Conservation (phyloP, 2,797 vertebrate species). For the Gymnoscopelus braueri region DNA sequence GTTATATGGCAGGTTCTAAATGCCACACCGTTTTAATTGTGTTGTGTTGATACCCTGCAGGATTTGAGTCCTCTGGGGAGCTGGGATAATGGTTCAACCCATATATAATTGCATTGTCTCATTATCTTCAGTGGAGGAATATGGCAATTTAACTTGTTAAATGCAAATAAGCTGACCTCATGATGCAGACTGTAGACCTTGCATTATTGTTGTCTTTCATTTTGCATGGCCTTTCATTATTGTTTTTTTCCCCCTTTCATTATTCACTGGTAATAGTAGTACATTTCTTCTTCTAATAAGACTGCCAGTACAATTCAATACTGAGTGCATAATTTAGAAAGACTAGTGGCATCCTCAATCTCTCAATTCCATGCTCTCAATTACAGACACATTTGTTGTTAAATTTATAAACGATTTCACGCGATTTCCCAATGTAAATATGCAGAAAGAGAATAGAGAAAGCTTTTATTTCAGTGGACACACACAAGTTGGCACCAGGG, state of each 20-base stretch:
- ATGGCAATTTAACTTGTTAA: conserved; percentile 46
- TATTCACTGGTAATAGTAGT: conserved; percentile 18
- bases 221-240: conserved; percentile 23
- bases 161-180: conserved; percentile 42
- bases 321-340: conserved; percentile 37
- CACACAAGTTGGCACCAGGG: too few species aligned
- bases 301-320: conserved; percentile 43
- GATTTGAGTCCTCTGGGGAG: conserved; percentile 53
- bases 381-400: conserved; percentile 42
- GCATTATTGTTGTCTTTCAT: conserved; percentile 26
- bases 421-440: conserved; percentile 50
- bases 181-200: conserved; percentile 16
- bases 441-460: conserved; percentile 33
- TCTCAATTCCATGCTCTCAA: conserved; percentile 30
- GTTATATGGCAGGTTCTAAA: conserved; percentile 54
- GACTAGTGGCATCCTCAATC: conserved; percentile 21
- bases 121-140: conserved; percentile 58
- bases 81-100: conserved; percentile 54
- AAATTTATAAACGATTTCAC: conserved; percentile 56
- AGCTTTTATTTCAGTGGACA: too few species aligned
- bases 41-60: conserved; percentile 60
- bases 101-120: conserved; percentile 66
- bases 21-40: conserved; percentile 63
- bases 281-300: conserved; percentile 13
- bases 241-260: not conserved